A percentile compares a stretch with the other conserved stretches of the same genome.
These are phyloP conservation scores for Patiria pectinifera DNA, from an alignment of 53 echinoderm and acorn worm genomes.

Conservation along the genomic window DNA sequence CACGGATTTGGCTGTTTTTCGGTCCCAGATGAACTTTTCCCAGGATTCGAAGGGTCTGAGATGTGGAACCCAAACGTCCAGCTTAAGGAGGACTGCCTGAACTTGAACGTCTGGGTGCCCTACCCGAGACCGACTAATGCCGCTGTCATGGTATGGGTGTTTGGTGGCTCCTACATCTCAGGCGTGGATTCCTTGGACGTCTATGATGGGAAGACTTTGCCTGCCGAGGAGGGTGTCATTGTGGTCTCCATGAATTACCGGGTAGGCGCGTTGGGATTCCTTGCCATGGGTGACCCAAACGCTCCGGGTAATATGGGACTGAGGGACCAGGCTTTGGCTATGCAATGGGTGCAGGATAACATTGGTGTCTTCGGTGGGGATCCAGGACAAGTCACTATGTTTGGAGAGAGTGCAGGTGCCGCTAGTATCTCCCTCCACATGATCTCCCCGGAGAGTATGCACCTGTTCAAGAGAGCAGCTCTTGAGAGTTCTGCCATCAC, in stretches of 20 bases:
- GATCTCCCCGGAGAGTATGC: constrained; percentile 79
- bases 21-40: constrained; percentile 74
- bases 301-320: constrained; percentile 93
- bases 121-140: constrained; percentile 82
- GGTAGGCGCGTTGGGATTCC: constrained; percentile 83
- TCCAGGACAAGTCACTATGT: constrained; percentile 86
- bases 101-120: constrained; percentile 92
- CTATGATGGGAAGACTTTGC: constrained; percentile 88
- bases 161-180: constrained; percentile 75
- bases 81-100: constrained; percentile 87
- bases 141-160: constrained; percentile 93
- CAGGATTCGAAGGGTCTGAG: constrained; percentile 69
- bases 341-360: constrained; percentile 96
- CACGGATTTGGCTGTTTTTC: constrained; percentile 79
- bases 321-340: constrained; percentile 81
- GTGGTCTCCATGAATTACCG: constrained; percentile 97
- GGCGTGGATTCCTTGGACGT: constrained; percentile 91
- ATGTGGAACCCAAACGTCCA: constrained; percentile 89
- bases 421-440: constrained; percentile 86
- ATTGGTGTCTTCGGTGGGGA: constrained; percentile 85
- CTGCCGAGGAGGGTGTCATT: constrained; percentile 83
- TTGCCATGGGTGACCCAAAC: constrained; percentile 71
- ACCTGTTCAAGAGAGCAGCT: constrained; percentile 82
- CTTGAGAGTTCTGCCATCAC: constrained; percentile 83
- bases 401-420: constrained; percentile 95